Conservation (phyloP, 2,797 vertebrate genomes). For the Poecilia velifera region DNA sequence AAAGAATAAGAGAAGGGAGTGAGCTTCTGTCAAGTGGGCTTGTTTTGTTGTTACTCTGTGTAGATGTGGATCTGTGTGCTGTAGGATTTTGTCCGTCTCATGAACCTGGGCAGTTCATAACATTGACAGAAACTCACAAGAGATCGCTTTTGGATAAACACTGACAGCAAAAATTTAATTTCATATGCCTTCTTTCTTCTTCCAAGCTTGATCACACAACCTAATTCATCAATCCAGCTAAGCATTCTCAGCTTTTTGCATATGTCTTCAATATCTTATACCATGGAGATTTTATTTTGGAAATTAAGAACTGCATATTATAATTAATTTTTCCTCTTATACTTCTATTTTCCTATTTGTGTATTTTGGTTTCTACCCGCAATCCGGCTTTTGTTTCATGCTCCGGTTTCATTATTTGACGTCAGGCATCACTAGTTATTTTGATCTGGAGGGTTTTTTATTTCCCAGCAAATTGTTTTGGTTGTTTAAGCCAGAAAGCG, state of each 20-base stretch:
- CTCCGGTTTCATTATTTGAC: conserved; percentile 47
- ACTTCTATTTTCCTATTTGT: background rate
- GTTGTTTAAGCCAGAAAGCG: conserved; percentile 22
- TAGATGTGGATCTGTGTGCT: background rate
- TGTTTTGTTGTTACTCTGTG: background rate
- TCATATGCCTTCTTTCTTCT: background rate
- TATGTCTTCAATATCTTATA: background rate
- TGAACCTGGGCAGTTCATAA: background rate
- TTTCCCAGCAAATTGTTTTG: conserved; percentile 26
- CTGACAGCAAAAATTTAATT: background rate
- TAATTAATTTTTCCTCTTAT: background rate
- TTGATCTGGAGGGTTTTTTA: conserved; percentile 38
- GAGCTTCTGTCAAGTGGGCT: background rate
- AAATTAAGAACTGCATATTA: background rate
- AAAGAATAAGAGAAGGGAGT: background rate
- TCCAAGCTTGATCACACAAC: background rate
- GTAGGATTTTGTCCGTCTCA: background rate
- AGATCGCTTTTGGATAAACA: background rate
- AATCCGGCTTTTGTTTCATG: conserved; percentile 28
- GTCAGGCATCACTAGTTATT: conserved; percentile 46
- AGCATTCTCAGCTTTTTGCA: background rate
- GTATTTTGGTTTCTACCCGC: conserved; percentile 9
- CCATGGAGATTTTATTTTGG: background rate
- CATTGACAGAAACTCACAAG: conserved; percentile 3
- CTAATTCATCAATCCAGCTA: background rate